Evolutionary conservation across 2,888 invertebrate species (phyloP), one percentile per base, ranked within the genome.

Genomic region (Agrotis exclamationis): DNA sequence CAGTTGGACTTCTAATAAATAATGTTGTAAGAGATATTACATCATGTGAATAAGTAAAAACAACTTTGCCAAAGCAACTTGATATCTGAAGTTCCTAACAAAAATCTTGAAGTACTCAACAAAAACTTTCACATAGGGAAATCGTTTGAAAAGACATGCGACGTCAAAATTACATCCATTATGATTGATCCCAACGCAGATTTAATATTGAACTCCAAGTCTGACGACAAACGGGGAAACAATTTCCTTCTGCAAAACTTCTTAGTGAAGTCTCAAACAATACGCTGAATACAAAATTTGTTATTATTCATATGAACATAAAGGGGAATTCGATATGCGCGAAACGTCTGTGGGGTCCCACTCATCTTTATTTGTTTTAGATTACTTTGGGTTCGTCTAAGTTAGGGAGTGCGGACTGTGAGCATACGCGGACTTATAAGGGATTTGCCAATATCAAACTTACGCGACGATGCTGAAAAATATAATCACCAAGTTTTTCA

Each of bases 331-430:
- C 90, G 91, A 93, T 93, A 94, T 93, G 92, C 93, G 89, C 87
- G 87, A 88, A 92, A 91, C 92, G 92, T 94, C 87, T 91, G 89
- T 87, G 89, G 90, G 91, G 89, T 91, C 88, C 93, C 91, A 91
- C 94, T 94, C 93, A 93, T 93, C 93, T 94, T 94, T 95, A 95
- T 95, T 94, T 95, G 94, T 94, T 94, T 95, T 93, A 94, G 93
- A 95, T 95, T 95, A 95, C 95, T 95, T 95, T 93, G 94, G 94
- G 93, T 90, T 86, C 83, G 84, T 79, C 80, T 80, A 94, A 94
- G 90, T 94, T 93, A 79, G 88, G 87, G 88, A 87, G 86, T 84
- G 85, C 85, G 89, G 88, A 88, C 90, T 87, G 89, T 83, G 88
- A 90, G 88, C 90, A 92, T 88, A 89, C 88, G 76, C 85, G 89